Conservation (phyloP, 53 echinoderm and acorn worm genomes). For the Astropecten irregularis region DNA sequence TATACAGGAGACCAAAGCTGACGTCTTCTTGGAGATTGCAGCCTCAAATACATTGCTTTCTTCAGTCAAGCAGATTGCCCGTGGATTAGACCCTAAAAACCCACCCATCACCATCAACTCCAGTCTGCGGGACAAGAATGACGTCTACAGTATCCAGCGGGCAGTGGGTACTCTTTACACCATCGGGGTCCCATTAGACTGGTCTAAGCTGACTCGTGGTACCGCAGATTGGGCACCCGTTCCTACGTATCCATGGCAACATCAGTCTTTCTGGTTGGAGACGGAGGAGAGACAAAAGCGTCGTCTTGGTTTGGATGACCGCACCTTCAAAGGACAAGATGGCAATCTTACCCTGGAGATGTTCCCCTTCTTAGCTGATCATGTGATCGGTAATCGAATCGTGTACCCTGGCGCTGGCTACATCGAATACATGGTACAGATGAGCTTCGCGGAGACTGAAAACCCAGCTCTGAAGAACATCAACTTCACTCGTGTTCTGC, state of each 20-base stretch:
- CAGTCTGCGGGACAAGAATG: conserved; percentile 79
- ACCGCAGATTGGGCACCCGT: conserved; percentile 76
- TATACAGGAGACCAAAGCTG: conserved; percentile 71
- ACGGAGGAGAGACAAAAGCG: conserved; percentile 80
- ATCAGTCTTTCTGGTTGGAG: conserved; percentile 78
- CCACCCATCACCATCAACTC: conserved; percentile 75
- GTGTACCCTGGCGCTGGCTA: conserved; percentile 85
- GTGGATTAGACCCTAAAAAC: conserved; percentile 67
- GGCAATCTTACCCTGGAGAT: conserved; percentile 78
- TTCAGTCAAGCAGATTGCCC: conserved; percentile 80
- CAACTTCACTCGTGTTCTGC: conserved; percentile 56
- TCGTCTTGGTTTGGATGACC: conserved; percentile 88
- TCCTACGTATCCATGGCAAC: conserved; percentile 96
- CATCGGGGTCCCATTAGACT: conserved; percentile 69
- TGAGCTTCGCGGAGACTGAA: conserved; percentile 60
- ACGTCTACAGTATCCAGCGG: conserved; percentile 66
- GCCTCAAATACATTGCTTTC: conserved; percentile 88
- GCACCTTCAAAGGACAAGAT: conserved; percentile 85
- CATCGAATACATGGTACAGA: conserved; percentile 77
- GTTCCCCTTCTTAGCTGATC: conserved; percentile 86
- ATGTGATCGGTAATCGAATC: conserved; percentile 58
- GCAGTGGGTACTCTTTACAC: conserved; percentile 73
- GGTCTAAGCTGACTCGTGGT: conserved; percentile 68
- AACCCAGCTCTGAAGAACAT: conserved; percentile 63
- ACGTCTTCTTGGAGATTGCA: conserved; percentile 86